These are phyloP conservation scores for Bubo scandiacus DNA, from an alignment of 2,113 vertebrate species.

Conservation along the genomic window DNA sequence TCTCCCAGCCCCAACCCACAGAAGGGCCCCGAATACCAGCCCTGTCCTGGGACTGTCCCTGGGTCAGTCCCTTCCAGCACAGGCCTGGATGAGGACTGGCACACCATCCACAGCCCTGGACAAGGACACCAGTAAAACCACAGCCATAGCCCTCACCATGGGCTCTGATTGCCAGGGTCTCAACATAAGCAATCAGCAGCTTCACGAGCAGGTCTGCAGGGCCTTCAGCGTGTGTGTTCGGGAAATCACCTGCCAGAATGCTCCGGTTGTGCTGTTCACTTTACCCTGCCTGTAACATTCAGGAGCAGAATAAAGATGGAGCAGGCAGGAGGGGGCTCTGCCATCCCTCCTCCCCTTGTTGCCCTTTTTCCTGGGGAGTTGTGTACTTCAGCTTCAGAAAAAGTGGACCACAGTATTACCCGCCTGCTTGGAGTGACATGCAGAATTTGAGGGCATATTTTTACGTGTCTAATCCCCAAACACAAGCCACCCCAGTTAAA, in stretches of 20 bases:
- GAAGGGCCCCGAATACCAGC: not conserved
- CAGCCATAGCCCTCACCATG: not conserved
- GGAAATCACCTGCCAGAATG: not conserved
- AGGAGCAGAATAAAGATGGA: not conserved
- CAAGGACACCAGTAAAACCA: not conserved
- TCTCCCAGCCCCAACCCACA: not conserved
- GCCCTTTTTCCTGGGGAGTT: not conserved
- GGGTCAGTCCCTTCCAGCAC: not conserved
- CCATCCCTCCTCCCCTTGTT: not conserved
- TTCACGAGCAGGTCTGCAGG: not conserved
- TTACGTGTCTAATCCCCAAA: not conserved
- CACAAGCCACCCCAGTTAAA: not conserved
- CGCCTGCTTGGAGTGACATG: not conserved
- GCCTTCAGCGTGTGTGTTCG: rapidly evolving
- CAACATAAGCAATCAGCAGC: not conserved
- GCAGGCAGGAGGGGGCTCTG: not conserved
- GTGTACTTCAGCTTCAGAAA: not conserved
- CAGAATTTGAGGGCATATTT: not conserved
- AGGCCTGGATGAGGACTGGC: not conserved
- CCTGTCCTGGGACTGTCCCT: not conserved
- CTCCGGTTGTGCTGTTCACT: not conserved
- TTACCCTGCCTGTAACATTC: not conserved
- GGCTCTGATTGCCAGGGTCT: not conserved
- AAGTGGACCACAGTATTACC: no score
- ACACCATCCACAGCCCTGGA: not conserved